Conservation (phyloP, 1,140 invertebrate species). For the Yoshiicerus persimilis region DNA sequence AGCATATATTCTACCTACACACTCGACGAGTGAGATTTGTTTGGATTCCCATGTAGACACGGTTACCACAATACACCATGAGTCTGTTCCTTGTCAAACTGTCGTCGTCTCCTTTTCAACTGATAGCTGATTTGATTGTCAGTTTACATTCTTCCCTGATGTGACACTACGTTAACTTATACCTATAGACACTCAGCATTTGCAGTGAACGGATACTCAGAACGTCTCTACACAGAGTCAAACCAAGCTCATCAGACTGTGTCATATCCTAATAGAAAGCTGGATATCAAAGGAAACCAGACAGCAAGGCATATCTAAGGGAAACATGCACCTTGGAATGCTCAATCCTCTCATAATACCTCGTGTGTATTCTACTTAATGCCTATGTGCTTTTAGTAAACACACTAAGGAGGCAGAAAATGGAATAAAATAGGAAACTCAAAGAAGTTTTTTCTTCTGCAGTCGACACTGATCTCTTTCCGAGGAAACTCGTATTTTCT, state of each 20-base stretch:
- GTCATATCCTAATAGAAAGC: not conserved
- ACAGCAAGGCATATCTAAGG: not conserved
- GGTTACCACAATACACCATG: not conserved
- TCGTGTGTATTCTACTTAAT: not conserved
- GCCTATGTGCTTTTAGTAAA: not conserved
- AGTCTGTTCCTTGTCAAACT: not conserved
- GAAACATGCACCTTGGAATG: not conserved
- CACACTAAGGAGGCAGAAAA: not conserved
- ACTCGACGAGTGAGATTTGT: no score
- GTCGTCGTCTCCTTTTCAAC: not conserved
- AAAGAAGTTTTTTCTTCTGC: not conserved
- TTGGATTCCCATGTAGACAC: not conserved
- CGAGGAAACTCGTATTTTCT: not conserved
- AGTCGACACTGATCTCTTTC: not conserved
- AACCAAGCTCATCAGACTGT: not conserved
- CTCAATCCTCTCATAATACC: no score
- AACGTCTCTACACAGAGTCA: no score
- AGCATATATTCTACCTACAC: no score
- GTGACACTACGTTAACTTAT: not conserved
- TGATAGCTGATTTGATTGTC: not conserved
- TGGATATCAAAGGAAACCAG: not conserved
- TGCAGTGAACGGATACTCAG: not conserved
- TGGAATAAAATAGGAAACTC: not conserved
- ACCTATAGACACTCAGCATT: not conserved
- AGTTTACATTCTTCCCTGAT: not conserved